Conservation (phyloP, 2,888 invertebrate genomes). For the Eupithecia insigniata region DNA sequence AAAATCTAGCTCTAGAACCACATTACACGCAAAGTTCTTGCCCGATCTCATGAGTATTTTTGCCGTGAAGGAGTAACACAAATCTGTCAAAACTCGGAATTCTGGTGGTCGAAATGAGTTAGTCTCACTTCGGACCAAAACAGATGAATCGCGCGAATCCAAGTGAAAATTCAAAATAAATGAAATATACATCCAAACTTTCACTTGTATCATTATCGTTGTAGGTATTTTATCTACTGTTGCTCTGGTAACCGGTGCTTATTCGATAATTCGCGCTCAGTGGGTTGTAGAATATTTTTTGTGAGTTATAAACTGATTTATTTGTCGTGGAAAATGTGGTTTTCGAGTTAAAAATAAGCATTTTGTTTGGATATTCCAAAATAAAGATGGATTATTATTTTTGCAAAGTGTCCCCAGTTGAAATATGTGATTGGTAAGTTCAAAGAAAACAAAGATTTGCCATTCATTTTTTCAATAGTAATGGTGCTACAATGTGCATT, state of each 20-base stretch:
- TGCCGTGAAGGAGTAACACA: not conserved
- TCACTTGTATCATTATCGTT: not conserved
- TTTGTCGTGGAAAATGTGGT: not conserved
- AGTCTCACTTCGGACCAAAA: too few relatives aligned
- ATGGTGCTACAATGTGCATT: not conserved
- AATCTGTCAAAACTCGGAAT: not conserved
- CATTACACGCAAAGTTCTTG: not conserved
- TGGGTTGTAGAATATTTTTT: slow-evolving; percentile 6
- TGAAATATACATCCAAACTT: slow-evolving; percentile 40
- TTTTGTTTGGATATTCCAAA: not conserved
- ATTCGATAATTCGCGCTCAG: slow-evolving; percentile 12
- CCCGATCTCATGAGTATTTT: too few relatives aligned
- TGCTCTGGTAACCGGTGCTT: slow-evolving; percentile 7
- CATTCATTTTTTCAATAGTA: too few relatives aligned
- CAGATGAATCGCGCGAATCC: too few relatives aligned
- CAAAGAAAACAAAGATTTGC: not conserved
- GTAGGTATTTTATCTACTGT: slow-evolving; percentile 2
- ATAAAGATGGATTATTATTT: not conserved
- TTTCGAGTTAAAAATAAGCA: not conserved
- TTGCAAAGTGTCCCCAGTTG: not conserved
- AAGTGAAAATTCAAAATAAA: too few relatives aligned
- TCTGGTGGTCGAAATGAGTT: too few relatives aligned
- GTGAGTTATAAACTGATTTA: slow-evolving; percentile 4
- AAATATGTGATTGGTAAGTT: not conserved
- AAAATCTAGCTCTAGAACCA: not conserved